Base-by-base conservation (phyloP, 2,888 invertebrate species). In the Clivina fossor region DNA sequence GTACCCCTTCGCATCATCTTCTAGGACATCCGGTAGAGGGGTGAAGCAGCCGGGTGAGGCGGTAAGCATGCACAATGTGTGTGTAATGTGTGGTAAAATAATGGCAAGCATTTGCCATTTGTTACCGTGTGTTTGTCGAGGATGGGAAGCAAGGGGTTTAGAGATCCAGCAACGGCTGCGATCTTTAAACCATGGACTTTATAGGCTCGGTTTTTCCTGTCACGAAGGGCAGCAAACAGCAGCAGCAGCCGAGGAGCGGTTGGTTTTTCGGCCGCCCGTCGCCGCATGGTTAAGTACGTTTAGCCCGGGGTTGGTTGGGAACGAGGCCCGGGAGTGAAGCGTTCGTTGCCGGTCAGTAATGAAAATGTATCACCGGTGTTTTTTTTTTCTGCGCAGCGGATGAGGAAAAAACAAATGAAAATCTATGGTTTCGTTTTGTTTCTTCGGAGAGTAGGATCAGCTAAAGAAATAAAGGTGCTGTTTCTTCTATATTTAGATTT, bases 171-270 rank as follows among this genome's bases (percentile, higher is more conserved):
- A n/a, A n/a, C n/a, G n/a, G n/a, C n/a, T n/a, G n/a, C n/a, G n/a
- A n/a, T 43, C 66, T 68, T 68, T 73, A 72, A 73, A 73, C 64
- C 68, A 65, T 64, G 65, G 64, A 68, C 62, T 73, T 73, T 73
- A 73, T 71, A 66, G 69, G 66, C 64, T 33, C 35, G 47, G 32
- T 30, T 15, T 20, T 33, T 32, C 47, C 47, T 47, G 20, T 30
- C 32, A 32, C 33, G 47, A 24, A 33, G 35, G 35, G 33, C 18
- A n/a, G n/a, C n/a, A n/a, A n/a, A n/a, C n/a, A n/a, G n/a, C n/a
- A n/a, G n/a, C n/a, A n/a, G n/a, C n/a, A n/a, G n/a, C n/a, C n/a
- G n/a, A n/a, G 8, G 41, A 33, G 16, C 30, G 37, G 26, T 40
- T 46, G 50, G 38, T 50, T 40, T 40, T 40, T 26, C 28, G 22